Percentiles rank a stretch among this genome's conserved stretches.
These are phyloP conservation scores for Dendronephthya gigantea DNA, from an alignment of 64 coral and sea anemone genomes.

Conservation along the genomic window DNA sequence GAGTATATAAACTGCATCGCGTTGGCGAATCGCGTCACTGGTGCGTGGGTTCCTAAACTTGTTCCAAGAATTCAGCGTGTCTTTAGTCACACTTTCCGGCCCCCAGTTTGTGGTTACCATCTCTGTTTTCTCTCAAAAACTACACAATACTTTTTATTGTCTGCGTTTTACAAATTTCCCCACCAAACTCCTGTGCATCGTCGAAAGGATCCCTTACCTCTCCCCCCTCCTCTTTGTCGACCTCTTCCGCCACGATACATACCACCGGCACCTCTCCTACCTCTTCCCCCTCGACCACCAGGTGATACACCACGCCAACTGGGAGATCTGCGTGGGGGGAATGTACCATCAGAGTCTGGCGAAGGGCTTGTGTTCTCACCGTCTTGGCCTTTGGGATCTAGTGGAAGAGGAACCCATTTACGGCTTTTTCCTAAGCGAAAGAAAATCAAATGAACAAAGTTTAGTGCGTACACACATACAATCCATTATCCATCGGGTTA, in stretches of 20 bases:
- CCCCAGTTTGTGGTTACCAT: too few relatives aligned
- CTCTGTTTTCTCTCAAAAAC: too few relatives aligned
- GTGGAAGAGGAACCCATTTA: constrained; percentile 9
- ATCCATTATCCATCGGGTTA: too few relatives aligned
- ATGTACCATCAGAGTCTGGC: background rate
- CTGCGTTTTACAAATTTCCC: too few relatives aligned
- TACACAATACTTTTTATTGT: too few relatives aligned
- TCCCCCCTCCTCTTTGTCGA: background rate
- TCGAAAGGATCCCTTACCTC: background rate
- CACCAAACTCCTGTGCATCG: too few relatives aligned
- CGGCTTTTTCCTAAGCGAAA: background rate
- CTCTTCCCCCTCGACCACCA: background rate
- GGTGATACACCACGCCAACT: constrained; percentile 1
- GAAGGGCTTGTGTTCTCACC: background rate
- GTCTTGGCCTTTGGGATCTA: background rate
- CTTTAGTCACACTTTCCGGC: too few relatives aligned
- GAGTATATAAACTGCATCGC: too few relatives aligned
- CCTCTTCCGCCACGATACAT: constrained; percentile 14
- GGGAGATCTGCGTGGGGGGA: background rate
- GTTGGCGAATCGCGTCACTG: too few relatives aligned
- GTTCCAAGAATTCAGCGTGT: too few relatives aligned
- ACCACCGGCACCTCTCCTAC: constrained; percentile 5
- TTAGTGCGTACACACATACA: too few relatives aligned
- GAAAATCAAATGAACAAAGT: background rate
- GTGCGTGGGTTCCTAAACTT: too few relatives aligned